Percentiles rank a stretch among this genome's conserved stretches.
Conservation (phyloP, 2,888 invertebrate species). For the Lithosia quadra region DNA sequence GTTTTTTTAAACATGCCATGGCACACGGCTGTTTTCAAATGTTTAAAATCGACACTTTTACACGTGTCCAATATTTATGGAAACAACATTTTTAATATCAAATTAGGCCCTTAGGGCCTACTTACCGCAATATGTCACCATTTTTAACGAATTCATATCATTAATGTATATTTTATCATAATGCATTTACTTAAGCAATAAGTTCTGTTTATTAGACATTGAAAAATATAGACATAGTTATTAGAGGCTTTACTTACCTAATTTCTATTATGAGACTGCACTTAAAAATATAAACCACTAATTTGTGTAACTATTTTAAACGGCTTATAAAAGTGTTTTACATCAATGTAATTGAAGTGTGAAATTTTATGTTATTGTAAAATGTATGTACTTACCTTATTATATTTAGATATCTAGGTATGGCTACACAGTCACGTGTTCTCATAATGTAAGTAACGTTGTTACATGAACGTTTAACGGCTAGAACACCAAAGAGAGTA, state of each 20-base stretch:
- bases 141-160: slow-evolving; percentile 31
- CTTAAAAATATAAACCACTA: slow-evolving; percentile 29
- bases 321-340: slow-evolving; percentile 39
- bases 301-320: slow-evolving; percentile 27
- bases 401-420: slow-evolving; percentile 44
- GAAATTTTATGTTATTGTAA: slow-evolving; percentile 46
- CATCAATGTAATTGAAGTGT: slow-evolving; percentile 49
- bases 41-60: not conserved
- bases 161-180: slow-evolving; percentile 42
- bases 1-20: slow-evolving; percentile 5
- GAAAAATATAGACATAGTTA: slow-evolving; percentile 41
- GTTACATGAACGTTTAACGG: slow-evolving; percentile 70
- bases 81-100: slow-evolving; percentile 7
- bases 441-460: slow-evolving; percentile 54
- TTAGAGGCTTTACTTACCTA: slow-evolving; percentile 59
- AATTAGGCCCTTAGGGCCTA: not conserved
- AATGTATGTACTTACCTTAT: slow-evolving; percentile 48
- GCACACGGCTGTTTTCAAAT: slow-evolving; percentile 14
- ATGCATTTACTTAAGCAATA: slow-evolving; percentile 57
- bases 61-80: slow-evolving; percentile 15
- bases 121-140: slow-evolving; percentile 35
- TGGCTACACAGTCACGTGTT: slow-evolving; percentile 49
- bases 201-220: slow-evolving; percentile 39
- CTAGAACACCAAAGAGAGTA: slow-evolving; percentile 85
- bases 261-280: slow-evolving; percentile 54